Base-by-base conservation (phyloP, 2,888 invertebrate genomes). In the Anoplius nigerrimus region DNA sequence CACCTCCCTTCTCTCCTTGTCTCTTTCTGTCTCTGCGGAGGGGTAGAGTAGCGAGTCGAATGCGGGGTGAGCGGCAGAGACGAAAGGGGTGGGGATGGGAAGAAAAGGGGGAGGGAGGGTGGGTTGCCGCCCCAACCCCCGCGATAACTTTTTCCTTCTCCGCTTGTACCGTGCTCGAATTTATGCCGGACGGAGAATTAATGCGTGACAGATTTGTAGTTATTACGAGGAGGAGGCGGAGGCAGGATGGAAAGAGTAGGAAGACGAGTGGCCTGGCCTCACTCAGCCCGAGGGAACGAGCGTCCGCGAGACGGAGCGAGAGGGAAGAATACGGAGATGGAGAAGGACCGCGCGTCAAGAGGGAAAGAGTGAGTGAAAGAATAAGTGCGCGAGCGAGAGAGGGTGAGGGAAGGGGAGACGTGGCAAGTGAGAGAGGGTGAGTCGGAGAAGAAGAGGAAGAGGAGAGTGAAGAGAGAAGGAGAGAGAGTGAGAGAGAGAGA, bases 121-220 rank as follows among this genome's bases (percentile, higher is more conserved):
- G 67, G 56, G 65, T 65, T 73, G 59, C 72, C 66, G 65, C 68
- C 69, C 71, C 74, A 61, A 76, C 72, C 75, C 73, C 75, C 76
- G 81, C 78, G 83, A 86, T 86, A 86, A 85, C 84, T 86, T 86
- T 85, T 86, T 85, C 82, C 81, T 81, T 82, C 83, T 78, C 79
- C 79, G 75, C 79, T 81, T 82, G 80, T 82, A 83, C 82, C 82
- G 76, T 83, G 80, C 80, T 84, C 82, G 82, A 88, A 88, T 87
- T 88, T 87, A 88, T 87, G 87, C 87, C 81, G 84, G 85, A 82
- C 86, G 82, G 85, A 85, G 87, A 88, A 88, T 88, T 87, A 88
- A 88, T 87, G 88, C 83, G 85, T 85, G 88, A 88, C 88, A 88
- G 87, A 87, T 88, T 88, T 87, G 88, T 87, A 87, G 86, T 87